A percentile compares a stretch with the other conserved stretches of the same genome.
phyloP scores from a whole-genome alignment of 2,113 vertebrate genomes.

The Bostrychus sinensis region DNA sequence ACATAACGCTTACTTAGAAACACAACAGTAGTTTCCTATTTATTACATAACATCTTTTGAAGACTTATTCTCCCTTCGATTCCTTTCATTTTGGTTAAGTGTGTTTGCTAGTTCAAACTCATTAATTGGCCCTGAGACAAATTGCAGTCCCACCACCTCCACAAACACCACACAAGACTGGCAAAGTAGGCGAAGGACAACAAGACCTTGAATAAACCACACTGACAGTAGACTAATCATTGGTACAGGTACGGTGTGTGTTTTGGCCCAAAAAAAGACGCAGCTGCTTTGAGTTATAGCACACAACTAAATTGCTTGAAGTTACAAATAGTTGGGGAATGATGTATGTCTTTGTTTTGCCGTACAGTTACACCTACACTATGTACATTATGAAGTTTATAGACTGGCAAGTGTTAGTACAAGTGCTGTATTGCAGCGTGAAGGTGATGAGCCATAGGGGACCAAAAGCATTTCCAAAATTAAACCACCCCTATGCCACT shows the following conservation, averaged over 20 bases:
- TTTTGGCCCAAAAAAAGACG: slow-evolving; percentile 31
- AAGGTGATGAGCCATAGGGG: slow-evolving; percentile 10
- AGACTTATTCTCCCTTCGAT: slow-evolving; percentile 8
- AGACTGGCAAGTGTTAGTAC: neutral
- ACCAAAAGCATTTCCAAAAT: slow-evolving; percentile 5
- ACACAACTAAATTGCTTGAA: slow-evolving; percentile 3
- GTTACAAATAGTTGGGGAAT: neutral
- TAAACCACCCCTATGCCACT: neutral
- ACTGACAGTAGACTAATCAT: slow-evolving; percentile 53
- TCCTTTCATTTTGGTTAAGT: neutral
- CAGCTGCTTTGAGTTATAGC: slow-evolving; percentile 31
- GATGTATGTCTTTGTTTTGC: neutral
- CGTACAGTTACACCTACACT: neutral
- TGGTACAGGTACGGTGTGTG: slow-evolving; percentile 28
- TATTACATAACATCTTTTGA: neutral
- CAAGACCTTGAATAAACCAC: slow-evolving; percentile 55
- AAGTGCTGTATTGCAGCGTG: neutral
- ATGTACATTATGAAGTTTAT: neutral
- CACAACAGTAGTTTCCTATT: too few relatives aligned
- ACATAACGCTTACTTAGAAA: too few relatives aligned
- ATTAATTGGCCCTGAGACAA: slow-evolving; percentile 49
- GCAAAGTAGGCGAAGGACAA: slow-evolving; percentile 61
- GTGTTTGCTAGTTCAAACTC: slow-evolving; percentile 30
- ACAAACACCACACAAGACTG: slow-evolving; percentile 14
- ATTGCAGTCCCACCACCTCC: slow-evolving; percentile 19